phyloP scores from a whole-genome alignment of 2,113 vertebrate species.

The Dasyprocta punctata region DNA sequence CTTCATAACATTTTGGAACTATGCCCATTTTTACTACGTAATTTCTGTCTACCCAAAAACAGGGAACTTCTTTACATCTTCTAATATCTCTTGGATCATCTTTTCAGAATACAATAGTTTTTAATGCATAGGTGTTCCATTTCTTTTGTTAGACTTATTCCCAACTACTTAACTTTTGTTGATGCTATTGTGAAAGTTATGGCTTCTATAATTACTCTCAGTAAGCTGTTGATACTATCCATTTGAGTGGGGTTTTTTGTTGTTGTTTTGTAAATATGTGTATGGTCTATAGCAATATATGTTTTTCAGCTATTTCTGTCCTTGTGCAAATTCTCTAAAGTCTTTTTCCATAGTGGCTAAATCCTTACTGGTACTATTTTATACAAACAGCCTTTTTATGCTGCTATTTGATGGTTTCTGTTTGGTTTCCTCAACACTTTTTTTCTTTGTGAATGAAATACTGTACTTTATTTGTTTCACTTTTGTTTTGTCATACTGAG shows the following conservation, averaged over 20 bases:
- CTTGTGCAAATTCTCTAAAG: neutral
- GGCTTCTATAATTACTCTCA: no score
- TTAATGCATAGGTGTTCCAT: neutral
- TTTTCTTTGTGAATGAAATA: no score
- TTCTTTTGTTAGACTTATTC: neutral
- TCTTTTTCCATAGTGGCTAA: neutral
- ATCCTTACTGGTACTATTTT: neutral
- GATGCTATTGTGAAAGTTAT: neutral
- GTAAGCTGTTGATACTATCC: neutral
- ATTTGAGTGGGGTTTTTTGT: neutral
- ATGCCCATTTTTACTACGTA: no score
- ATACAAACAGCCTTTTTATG: neutral
- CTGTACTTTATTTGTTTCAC: no score
- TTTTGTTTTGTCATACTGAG: no score
- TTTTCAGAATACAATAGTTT: no score
- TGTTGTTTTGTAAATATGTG: no score
- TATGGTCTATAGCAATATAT: no score
- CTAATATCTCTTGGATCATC: no score
- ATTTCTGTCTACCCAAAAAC: no score
- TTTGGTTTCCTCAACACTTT: neutral
- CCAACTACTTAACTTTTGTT: neutral
- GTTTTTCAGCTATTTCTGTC: neutral
- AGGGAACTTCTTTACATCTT: no score
- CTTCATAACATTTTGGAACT: no score
- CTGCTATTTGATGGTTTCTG: neutral